Conservation (phyloP, 2,797 vertebrate species). For the Meda fulgida region DNA sequence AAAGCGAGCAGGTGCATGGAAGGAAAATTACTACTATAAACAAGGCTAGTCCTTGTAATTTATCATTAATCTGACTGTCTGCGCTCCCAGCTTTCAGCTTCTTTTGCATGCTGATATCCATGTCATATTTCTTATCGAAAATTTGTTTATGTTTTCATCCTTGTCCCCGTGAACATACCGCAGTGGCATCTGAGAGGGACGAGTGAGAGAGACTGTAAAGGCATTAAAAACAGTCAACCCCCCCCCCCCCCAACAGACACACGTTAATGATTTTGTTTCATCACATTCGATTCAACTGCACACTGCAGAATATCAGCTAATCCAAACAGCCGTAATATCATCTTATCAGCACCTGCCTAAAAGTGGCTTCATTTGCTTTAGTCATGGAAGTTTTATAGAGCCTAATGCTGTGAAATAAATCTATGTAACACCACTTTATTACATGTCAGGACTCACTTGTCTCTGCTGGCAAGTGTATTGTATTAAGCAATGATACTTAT, state of each 20-base stretch:
- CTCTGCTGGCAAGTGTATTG: conserved; percentile 42
- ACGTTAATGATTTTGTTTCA: conserved; percentile 55
- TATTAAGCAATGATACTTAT: conserved; percentile 54
- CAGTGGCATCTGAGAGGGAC: conserved; percentile 64
- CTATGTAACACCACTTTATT: conserved; percentile 50
- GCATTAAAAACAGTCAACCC: conserved; percentile 14
- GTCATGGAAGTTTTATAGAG: conserved; percentile 47
- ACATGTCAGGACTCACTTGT: conserved; percentile 50
- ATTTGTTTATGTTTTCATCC: conserved; percentile 85
- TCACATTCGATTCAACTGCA: conserved; percentile 43
- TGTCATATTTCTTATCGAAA: conserved; percentile 84
- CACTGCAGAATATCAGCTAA: conserved; percentile 35
- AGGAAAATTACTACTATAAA: conserved; percentile 82
- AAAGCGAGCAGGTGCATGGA: conserved; percentile 82
- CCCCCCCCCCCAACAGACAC: neutral
- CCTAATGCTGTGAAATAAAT: conserved; percentile 51
- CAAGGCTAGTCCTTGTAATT: conserved; percentile 82
- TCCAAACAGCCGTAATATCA: conserved; percentile 33
- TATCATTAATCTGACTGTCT: conserved; percentile 84
- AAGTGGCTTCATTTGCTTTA: conserved; percentile 51
- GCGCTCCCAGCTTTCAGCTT: conserved; percentile 75
- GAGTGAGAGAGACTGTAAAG: conserved; percentile 1
- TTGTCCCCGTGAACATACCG: conserved; percentile 76
- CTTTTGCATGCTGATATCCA: conserved; percentile 85
- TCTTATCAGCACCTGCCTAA: conserved; percentile 42